Evolutionary conservation across 2,113 vertebrate genomes (phyloP).

Genomic region (Probosciger aterrimus): DNA sequence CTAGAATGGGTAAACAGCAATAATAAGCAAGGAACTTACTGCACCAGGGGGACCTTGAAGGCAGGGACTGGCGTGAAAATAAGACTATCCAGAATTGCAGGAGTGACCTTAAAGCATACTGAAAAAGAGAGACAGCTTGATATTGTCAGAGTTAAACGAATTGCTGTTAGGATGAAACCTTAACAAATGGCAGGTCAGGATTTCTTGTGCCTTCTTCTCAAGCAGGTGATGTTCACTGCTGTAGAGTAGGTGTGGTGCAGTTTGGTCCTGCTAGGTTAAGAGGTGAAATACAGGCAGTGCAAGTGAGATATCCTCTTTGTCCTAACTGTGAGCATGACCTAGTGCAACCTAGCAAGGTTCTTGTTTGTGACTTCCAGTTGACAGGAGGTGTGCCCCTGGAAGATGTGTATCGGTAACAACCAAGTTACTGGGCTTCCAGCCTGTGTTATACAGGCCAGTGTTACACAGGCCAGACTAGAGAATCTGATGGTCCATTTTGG

Average conservation of each 20-base stretch:
- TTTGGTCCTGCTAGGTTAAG: neutral
- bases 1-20: neutral
- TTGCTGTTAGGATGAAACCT: neutral
- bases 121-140: neutral
- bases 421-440: neutral
- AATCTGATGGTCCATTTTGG: neutral
- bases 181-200: neutral
- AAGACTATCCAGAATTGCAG: fast-evolving
- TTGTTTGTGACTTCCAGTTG: neutral
- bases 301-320: neutral
- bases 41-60: neutral
- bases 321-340: neutral
- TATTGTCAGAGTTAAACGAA: neutral
- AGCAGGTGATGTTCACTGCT: neutral
- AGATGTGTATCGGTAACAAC: neutral
- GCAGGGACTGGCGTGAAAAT: neutral
- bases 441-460: neutral
- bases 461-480: neutral
- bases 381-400: neutral
- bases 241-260: neutral
- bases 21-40: fast-evolving
- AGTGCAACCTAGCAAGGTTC: neutral
- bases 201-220: neutral
- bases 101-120: neutral
- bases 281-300: neutral